Evolutionary conservation across 2,888 invertebrate species (phyloP), one percentile per base, ranked within the genome.

Genomic region (Drosophila borealis): DNA sequence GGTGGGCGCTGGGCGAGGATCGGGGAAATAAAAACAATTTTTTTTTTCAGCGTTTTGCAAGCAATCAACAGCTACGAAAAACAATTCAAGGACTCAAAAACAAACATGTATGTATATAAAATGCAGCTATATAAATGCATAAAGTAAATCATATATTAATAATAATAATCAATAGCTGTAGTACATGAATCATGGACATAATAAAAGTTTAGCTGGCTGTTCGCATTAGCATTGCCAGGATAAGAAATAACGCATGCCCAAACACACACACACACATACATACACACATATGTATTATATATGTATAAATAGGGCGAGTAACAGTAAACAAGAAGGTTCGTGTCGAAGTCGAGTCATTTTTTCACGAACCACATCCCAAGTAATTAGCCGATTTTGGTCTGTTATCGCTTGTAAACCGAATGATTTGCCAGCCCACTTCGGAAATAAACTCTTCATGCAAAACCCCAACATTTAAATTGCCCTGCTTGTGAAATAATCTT

Each of bases 1-100:
- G 45, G 51, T 4, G 5, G 21, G 13, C 6, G 48, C 33, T 29
- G 8, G 36, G 37, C 19, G 14, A 14, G 50, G 44, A 9, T n/a
- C n/a, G 6, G 14, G 9, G 53, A 36, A 10, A 29, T 29, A 29
- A 29, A 29, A 29, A 44, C 8, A 19, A 36, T 17, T 25, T 63
- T 36, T n/a, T 33, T 68, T 36, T 25, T 61, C 29, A 45, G 45
- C 17, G 21, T 46, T 25, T 50, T 21, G 55, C 56, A 72, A 72
- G 62, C 67, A 77, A 66, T 19, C 51, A 63, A 36, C 53, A 63
- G 21, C 55, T 63, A 82, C 56, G 51, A 61, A 39, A 50, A 60
- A 46, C 61, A 60, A 45, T 41, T 42, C 29, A 71, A 70, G 37
- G 41, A 56, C 50, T 67, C 25, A 9, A 72, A 17, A 65, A 46